phyloP scores from a whole-genome alignment of 1,140 invertebrate species.

The Eumeta japonica region DNA sequence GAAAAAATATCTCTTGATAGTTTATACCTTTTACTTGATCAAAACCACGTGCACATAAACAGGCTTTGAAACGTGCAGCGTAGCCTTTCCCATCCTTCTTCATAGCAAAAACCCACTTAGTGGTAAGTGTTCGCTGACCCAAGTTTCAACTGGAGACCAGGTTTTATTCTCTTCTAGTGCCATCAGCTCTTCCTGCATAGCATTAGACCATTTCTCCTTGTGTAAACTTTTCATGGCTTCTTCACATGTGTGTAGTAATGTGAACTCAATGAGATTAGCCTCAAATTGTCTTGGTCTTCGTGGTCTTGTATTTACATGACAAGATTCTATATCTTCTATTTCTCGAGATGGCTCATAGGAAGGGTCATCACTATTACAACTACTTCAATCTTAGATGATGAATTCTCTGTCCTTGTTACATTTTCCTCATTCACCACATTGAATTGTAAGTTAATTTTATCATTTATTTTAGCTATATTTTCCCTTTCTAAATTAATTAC shows the following conservation, averaged over 20 bases:
- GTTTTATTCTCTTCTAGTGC: constrained; percentile 16
- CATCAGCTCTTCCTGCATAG: constrained; percentile 11
- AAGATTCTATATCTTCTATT: not conserved
- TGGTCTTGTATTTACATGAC: constrained; percentile 5
- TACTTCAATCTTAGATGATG: constrained; percentile 5
- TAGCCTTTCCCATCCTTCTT: constrained; percentile 8
- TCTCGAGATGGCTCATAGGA: constrained; percentile 8
- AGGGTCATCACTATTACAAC: constrained; percentile 6
- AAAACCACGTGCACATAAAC: constrained; percentile 11
- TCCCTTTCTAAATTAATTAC: no score
- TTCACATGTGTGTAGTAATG: constrained; percentile 6
- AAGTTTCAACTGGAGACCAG: constrained; percentile 11
- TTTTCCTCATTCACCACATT: constrained; percentile 1
- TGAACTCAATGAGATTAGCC: constrained; percentile 6
- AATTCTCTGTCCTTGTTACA: no score
- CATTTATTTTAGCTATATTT: not conserved
- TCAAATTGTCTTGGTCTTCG: not conserved
- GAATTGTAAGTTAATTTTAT: not conserved
- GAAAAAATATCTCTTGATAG: constrained; percentile 39
- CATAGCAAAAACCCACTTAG: constrained; percentile 15
- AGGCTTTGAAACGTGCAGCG: constrained; percentile 10
- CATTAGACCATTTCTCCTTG: not conserved
- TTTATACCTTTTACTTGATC: constrained; percentile 21
- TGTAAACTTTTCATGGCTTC: constrained; percentile 7
- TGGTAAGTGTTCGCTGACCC: constrained; percentile 10